A percentile compares a stretch with the other conserved stretches of the same genome.
Conservation (phyloP, 2,113 vertebrate genomes). For the Sterrhoptilus dennistouni region DNA sequence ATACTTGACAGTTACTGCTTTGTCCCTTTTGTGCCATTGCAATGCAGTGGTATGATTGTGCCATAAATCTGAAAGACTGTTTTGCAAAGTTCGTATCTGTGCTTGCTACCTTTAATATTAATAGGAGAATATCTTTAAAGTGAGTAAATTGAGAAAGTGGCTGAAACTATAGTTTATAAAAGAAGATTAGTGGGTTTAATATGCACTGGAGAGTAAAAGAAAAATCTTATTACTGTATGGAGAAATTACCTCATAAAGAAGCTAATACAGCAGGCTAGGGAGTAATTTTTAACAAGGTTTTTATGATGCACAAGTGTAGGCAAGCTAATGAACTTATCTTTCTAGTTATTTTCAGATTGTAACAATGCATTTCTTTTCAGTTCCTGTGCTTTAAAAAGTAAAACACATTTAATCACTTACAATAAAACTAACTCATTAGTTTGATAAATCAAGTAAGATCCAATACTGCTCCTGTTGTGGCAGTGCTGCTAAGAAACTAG, state of each 20-base stretch:
- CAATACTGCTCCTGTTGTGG: constrained; percentile 56
- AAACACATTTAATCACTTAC: constrained; percentile 85
- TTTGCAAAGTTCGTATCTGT: constrained; percentile 81
- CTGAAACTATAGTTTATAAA: constrained; percentile 91
- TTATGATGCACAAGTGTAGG: constrained; percentile 97
- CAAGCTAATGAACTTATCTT: constrained; percentile 99
- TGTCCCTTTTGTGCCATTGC: constrained; percentile 72
- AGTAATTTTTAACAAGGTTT: constrained; percentile 99
- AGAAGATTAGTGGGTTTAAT: constrained; percentile 99
- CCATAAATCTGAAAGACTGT: constrained; percentile 76
- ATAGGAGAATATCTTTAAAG: constrained; percentile 84
- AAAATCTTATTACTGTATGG: constrained; percentile 98
- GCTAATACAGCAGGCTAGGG: constrained; percentile 97
- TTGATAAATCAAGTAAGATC: constrained; percentile 82
- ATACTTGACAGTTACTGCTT: constrained; percentile 70
- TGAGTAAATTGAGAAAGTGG: constrained; percentile 85
- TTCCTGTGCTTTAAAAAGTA: constrained; percentile 87
- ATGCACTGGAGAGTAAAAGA: constrained; percentile 99
- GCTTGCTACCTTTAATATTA: constrained; percentile 84
- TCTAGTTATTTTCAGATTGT: constrained; percentile 94
- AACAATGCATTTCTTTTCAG: constrained; percentile 89
- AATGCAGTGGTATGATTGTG: constrained; percentile 65
- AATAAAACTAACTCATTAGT: constrained; percentile 84
- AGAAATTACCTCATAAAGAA: constrained; percentile 99
- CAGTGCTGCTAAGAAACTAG: constrained; percentile 58